Conservation (phyloP, 1,140 invertebrate genomes). For the Ips typographus region DNA sequence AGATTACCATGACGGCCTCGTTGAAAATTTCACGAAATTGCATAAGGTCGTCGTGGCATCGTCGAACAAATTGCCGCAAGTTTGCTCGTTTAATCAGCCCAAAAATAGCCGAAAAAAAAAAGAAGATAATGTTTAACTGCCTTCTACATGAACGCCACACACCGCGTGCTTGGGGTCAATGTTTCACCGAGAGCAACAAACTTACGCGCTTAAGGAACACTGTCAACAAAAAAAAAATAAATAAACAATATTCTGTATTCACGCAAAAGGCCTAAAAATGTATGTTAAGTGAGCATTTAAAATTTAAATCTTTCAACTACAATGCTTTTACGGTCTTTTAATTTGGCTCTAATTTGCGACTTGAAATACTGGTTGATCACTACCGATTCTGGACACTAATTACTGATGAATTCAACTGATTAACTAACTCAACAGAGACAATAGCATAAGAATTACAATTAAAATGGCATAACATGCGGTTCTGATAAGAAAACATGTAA, state of each 20-base stretch:
- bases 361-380: not conserved
- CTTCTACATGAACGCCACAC: constrained; percentile 27
- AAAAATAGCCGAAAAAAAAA: constrained; percentile 30
- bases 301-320: constrained; percentile 18
- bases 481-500: too few relatives aligned
- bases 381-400: too few relatives aligned
- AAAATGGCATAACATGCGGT: too few relatives aligned
- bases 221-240: constrained; percentile 27
- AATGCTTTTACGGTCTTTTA: not conserved
- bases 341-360: not conserved
- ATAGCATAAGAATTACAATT: too few relatives aligned
- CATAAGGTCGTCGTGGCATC: not conserved
- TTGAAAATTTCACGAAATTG: not conserved
- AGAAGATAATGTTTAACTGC: constrained; percentile 12
- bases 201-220: constrained; percentile 13
- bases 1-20: not conserved
- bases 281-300: constrained; percentile 15
- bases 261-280: constrained; percentile 16
- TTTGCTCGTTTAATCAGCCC: constrained; percentile 30
- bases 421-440: too few relatives aligned
- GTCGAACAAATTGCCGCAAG: constrained; percentile 22
- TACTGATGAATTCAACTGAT: too few relatives aligned
- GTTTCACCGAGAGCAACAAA: constrained; percentile 29
- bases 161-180: constrained; percentile 28
- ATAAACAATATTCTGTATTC: constrained; percentile 20